These are phyloP conservation scores for Trichoplusia ni DNA, from an alignment of 1,140 invertebrate genomes.

Conservation along the genomic window DNA sequence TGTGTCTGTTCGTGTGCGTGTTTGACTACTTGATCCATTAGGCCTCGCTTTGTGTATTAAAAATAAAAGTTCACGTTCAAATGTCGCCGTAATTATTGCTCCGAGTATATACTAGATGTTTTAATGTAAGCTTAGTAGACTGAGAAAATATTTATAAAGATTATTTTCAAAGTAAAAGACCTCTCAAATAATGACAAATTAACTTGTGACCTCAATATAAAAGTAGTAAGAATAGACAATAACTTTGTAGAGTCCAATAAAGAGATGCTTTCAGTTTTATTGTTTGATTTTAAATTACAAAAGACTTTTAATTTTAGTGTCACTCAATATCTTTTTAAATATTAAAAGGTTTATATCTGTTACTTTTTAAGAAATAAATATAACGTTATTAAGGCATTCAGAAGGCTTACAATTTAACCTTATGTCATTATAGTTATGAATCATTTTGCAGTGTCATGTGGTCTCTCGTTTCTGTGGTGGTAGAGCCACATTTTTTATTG, in stretches of 20 bases:
- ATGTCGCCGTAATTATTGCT: constrained; percentile 41
- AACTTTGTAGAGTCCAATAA: not conserved
- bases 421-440: no score
- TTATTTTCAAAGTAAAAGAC: constrained; percentile 4
- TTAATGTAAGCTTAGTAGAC: constrained; percentile 27
- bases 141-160: not conserved
- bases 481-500: no score
- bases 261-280: not conserved
- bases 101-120: constrained; percentile 34
- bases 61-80: constrained; percentile 48
- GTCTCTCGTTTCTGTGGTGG: no score
- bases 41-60: constrained; percentile 46
- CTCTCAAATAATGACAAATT: constrained; percentile 8
- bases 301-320: no score
- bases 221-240: constrained; percentile 1
- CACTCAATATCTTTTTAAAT: no score
- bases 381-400: no score
- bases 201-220: constrained; percentile 19
- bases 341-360: no score
- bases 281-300: no score
- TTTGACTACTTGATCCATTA: constrained; percentile 55
- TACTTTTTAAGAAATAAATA: no score
- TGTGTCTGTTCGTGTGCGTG: constrained; percentile 12
- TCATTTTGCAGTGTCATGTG: no score
- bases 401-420: no score